Base-by-base conservation (phyloP, 2,797 vertebrate species). In the Mastacembelus armatus region DNA sequence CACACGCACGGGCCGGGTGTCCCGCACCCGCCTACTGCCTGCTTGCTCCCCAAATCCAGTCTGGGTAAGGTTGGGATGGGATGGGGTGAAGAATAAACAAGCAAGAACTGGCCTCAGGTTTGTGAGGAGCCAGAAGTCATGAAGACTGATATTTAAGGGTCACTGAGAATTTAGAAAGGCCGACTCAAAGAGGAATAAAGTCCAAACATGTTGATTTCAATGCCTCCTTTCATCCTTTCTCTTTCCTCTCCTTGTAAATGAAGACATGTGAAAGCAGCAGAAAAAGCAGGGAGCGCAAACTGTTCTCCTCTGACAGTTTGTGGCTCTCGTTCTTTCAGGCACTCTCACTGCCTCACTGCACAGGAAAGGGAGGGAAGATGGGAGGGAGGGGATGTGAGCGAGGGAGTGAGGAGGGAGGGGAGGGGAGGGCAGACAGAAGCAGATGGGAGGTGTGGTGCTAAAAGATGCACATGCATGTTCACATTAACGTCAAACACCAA, bases 11-110 rank as follows among this genome's bases (percentile, higher is more conserved):
- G 83, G 89, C 88, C 82, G 74, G 87, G 82, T 32, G 55, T 85
- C 83, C 78, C 77, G 90, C 77, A 92, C 89, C 91, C 83, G 71
- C 49, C 71, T 87, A 77, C 90, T 82, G 80, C 83, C 84, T 49
- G 56, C 48, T 77, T 60, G 64, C 72, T 87, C 80, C 76, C 90
- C 74, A 88, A 88, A 84, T 81, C 76, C 92, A 89, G 86, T 56
- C 90, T 88, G 88, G 35, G 85, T 62, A 1, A 47, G 22, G 43
- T 43, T 42, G 7, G 27, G 55, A 44, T 10, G 18, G 44, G 26
- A 21, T 7, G 35, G 52, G 18, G 27, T 65, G 6, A 3, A 61
- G 56, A 61, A 44, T 48, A 32, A 29, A 39, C 4, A 5, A 26
- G 8, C 21, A 4, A 15, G 38, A 54, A 43, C 12, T 18, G 22